These are phyloP conservation scores for Aepyceros melampus DNA, from an alignment of 2,113 vertebrate species.

Conservation along the genomic window DNA sequence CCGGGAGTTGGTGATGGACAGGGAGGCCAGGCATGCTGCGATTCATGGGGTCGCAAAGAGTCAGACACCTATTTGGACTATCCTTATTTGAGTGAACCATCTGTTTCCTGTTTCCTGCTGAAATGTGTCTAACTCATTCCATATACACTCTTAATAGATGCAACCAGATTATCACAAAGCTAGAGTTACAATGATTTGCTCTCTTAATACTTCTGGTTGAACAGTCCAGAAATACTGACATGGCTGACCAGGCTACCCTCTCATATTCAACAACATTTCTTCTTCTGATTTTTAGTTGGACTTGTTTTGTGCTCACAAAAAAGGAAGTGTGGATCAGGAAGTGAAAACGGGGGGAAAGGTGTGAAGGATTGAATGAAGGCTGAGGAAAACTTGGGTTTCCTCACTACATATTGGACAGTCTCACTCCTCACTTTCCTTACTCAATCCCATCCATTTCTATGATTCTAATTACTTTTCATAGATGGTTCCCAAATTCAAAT, in stretches of 20 bases:
- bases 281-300: not conserved
- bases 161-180: not conserved
- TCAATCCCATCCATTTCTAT: not conserved
- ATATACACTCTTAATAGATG: not conserved
- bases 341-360: not conserved
- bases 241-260: not conserved
- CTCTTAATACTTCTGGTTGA: not conserved
- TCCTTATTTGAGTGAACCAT: not conserved
- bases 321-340: not conserved
- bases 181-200: not conserved
- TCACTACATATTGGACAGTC: not conserved
- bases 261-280: not conserved
- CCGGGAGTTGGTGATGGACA: too few species aligned
- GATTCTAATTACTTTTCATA: not conserved
- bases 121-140: not conserved
- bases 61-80: not conserved
- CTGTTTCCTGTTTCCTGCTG: not conserved
- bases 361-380: not conserved
- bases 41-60: too few species aligned
- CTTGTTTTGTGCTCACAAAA: not conserved
- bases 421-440: not conserved
- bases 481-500: not conserved
- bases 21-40: too few species aligned
- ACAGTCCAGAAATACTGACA: not conserved
- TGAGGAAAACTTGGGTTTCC: not conserved